These are phyloP conservation scores for Paraescarpia echinospica DNA, from an alignment of 1,140 invertebrate species.

Conservation along the genomic window DNA sequence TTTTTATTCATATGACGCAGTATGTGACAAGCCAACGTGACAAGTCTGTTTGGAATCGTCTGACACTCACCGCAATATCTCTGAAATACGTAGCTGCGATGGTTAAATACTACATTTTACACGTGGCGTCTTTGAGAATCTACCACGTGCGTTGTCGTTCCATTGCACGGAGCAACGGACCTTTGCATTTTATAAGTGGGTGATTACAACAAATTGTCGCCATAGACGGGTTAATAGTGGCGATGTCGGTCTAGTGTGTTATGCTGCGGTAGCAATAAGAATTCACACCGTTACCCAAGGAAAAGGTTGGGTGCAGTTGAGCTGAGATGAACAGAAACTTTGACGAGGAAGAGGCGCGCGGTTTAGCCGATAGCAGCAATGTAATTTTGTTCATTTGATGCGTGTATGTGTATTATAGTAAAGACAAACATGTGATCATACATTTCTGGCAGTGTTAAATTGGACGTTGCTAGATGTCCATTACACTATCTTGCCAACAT, in stretches of 20 bases:
- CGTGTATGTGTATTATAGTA: too few species aligned
- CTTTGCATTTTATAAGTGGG: not conserved
- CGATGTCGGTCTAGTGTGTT: not conserved
- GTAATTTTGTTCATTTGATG: too few species aligned
- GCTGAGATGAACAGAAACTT: too few species aligned
- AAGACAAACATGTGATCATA: too few species aligned
- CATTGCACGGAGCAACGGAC: not conserved
- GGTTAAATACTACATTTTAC: not conserved
- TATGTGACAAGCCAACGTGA: not conserved
- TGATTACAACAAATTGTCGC: not conserved
- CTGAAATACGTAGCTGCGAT: not conserved
- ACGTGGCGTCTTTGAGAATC: not conserved
- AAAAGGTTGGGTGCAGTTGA: too few species aligned
- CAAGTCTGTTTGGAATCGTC: too few species aligned
- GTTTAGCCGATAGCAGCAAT: too few species aligned
- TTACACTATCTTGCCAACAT: too few species aligned
- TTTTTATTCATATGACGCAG: not conserved
- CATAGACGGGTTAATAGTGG: not conserved
- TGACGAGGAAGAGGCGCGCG: too few species aligned
- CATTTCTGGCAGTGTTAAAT: too few species aligned
- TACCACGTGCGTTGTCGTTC: not conserved
- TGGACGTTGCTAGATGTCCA: too few species aligned
- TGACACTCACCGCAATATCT: not conserved
- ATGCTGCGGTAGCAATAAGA: not conserved
- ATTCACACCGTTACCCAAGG: too few species aligned